These are phyloP conservation scores for Megaustenia siamemsis DNA, from an alignment of 2,888 invertebrate species.

Conservation along the genomic window DNA sequence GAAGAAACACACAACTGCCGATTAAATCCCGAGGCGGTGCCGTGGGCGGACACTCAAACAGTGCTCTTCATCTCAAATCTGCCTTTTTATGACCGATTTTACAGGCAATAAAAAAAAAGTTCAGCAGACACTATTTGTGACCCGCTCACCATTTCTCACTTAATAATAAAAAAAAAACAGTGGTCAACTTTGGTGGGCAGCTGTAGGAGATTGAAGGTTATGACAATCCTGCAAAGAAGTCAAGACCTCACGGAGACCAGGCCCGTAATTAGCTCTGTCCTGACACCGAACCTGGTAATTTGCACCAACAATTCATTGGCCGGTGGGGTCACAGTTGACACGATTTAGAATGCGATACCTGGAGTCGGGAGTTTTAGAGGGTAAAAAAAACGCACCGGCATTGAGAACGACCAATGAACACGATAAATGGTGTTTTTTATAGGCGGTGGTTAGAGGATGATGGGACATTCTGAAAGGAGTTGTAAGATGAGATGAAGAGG, in stretches of 20 bases:
- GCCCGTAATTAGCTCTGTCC: slow-evolving; percentile 30
- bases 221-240: neutral
- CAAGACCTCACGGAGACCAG: neutral
- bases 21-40: neutral
- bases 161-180: slow-evolving; percentile 1
- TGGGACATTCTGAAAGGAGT: neutral
- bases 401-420: neutral
- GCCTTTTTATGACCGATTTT: neutral
- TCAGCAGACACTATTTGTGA: neutral
- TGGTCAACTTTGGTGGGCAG: slow-evolving; percentile 4
- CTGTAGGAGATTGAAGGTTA: neutral
- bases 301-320: slow-evolving; percentile 33
- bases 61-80: neutral
- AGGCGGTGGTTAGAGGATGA: neutral
- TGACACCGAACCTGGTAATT: slow-evolving; percentile 10
- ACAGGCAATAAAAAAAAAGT: slow-evolving; percentile 30
- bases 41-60: neutral
- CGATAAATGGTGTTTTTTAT: neutral
- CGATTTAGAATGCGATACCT: slow-evolving; percentile 23
- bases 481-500: neutral
- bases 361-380: too few relatives aligned
- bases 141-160: neutral
- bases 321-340: neutral
- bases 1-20: too few relatives aligned
- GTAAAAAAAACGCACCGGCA: too few relatives aligned